Evolutionary conservation across 92 coral and sea anemone genomes (phyloP).

Genomic region (Porites rus): DNA sequence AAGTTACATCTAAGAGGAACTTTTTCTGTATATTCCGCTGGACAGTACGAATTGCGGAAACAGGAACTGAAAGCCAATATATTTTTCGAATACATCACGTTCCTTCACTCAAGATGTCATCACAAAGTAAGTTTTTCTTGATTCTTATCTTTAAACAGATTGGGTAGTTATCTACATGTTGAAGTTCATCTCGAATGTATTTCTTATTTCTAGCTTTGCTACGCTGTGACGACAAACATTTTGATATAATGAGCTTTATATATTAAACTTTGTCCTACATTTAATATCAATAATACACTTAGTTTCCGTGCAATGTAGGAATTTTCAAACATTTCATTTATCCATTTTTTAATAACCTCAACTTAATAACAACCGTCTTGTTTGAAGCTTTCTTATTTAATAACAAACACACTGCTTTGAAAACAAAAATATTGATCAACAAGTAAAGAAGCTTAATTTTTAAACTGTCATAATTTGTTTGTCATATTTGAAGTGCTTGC

Average conservation of each 20-base stretch:
- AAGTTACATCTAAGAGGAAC: not conserved
- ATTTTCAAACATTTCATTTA: too few relatives aligned
- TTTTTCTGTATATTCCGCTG: not conserved
- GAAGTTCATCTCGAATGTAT: not conserved
- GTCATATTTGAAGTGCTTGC: not conserved
- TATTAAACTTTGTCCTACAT: too few relatives aligned
- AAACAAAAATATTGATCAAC: too few relatives aligned
- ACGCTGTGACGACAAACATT: not conserved
- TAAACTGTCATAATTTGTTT: not conserved
- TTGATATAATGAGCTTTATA: too few relatives aligned
- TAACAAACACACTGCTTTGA: too few relatives aligned
- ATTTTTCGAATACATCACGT: not conserved
- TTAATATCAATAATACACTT: too few relatives aligned
- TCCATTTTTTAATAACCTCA: too few relatives aligned
- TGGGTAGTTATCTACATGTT: not conserved
- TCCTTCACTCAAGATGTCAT: not conserved
- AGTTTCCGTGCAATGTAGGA: too few relatives aligned
- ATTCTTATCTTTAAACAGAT: not conserved
- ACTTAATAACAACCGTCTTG: too few relatives aligned
- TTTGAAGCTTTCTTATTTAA: too few relatives aligned
- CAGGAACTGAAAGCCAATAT: too few relatives aligned
- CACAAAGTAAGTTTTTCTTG: not conserved
- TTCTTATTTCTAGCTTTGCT: not conserved
- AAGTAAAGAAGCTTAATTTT: too few relatives aligned
- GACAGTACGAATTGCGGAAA: not conserved